Base-by-base conservation (phyloP, 2,888 invertebrate species). In the Leptinotarsa rubiginosa region DNA sequence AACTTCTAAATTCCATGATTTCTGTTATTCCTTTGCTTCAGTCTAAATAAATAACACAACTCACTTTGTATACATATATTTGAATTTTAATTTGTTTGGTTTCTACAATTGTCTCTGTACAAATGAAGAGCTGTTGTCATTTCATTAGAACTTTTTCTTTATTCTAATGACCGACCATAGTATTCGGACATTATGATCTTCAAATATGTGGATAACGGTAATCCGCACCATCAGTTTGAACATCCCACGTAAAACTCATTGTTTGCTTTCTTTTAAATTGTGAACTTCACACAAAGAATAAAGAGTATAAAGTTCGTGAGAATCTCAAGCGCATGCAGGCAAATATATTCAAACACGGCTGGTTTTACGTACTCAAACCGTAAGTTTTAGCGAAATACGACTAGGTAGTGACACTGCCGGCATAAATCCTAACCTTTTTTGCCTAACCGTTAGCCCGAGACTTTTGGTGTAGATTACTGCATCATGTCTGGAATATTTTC, bases 311-410 rank as follows among this genome's bases (percentile, higher is more conserved):
- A 64, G 18, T 71, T 75, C 77, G 75, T 75, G 76, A 71, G 75
- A 75, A 73, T 70, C 64, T 67, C 65, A 22, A 67, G 66, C 64
- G 68, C 70, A 69, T 70, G 54, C 69, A 74, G 59, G 77, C 69
- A 74, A 79, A 77, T 74, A 78, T 74, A 75, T 75, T 75, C 74
- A 70, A 77, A 70, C 72, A 49, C 22, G 72, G 74, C 70, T 70
- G 69, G 73, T 73, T 71, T 69, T 69, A 41, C 47, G 47, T 70
- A 75, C 72, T 77, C 66, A 67, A 75, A 67, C 70, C 54, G 67
- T 65, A 50, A 59, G 70, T 79, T 75, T 75, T 69, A 54, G 47
- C 54, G 47, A 69, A 69, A 69, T 69, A 69, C 69, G 56, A 59
- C 56, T 69, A 47, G 47, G 47, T 56, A 41, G 56, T 69, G 52